Base-by-base conservation (phyloP, 1,140 invertebrate genomes). In the Calephelis nemesis region DNA sequence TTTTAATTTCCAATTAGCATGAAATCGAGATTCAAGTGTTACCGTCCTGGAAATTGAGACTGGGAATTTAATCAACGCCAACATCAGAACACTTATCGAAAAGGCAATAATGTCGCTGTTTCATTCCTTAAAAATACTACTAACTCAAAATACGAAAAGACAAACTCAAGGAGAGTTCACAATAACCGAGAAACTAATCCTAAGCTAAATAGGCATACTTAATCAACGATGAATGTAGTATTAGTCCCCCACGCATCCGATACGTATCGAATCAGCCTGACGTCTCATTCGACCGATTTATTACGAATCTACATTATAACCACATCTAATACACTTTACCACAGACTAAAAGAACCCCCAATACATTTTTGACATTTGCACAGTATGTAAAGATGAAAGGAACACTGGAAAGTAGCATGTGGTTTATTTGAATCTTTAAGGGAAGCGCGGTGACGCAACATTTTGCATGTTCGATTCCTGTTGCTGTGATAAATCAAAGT, bases 261-360 rank as follows among this genome's bases (percentile, higher is more conserved):
- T 77, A 80, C 88, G 88, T 88, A 82, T 85, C 88, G 86, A 91
- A 91, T 91, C 81, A 80, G 75, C 73, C 81, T 87, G 88, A 91
- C 87, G 86, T 88, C 87, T 91, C 88, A 89, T 89, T 89, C 87
- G 71, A 87, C 75, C 86, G 79, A 89, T 89, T 87, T 89, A 89
- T 88, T 84, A 80, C 78, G 62, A 72, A 74, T 80, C 73, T 78
- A 80, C 67, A 79, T 70, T 72, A 78, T 71, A 65, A 74, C 65
- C 62, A 70, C 71, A 77, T 62, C 49, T 70, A 71, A 67, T 71
- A 65, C 63, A 73, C 71, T 30, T 13, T 47, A 62, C 74, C 78
- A 76, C 76, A 87, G 75, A 7, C 47, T 71, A 79, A 12, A 62
- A 49, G 68, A 72, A 15, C 13, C 15, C 7, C 47, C 11, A 12